Conservation (phyloP, 2,888 invertebrate species). For the Amblyjoppa fuscipennis region DNA sequence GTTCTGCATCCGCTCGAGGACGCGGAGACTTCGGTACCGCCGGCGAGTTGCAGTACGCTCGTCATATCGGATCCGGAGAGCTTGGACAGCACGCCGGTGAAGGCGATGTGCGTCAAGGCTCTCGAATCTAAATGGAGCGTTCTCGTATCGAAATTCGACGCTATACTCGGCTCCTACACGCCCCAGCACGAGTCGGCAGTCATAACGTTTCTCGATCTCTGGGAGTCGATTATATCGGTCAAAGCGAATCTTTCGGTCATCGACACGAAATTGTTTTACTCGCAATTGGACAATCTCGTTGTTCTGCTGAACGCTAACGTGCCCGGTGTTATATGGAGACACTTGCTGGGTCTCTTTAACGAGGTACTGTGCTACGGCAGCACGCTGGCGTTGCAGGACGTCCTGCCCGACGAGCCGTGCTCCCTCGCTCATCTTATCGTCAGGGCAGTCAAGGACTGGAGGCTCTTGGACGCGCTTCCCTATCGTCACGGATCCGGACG, state of each 20-base stretch:
- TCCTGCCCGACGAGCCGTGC: slow-evolving; percentile 95
- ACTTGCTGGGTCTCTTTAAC: slow-evolving; percentile 93
- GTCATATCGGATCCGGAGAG: slow-evolving; percentile 92
- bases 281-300: slow-evolving; percentile 93
- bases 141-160: slow-evolving; percentile 88
- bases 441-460: slow-evolving; percentile 93
- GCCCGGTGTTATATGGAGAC: slow-evolving; percentile 94
- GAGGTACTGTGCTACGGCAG: slow-evolving; percentile 97
- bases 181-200: slow-evolving; percentile 86
- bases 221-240: slow-evolving; percentile 96
- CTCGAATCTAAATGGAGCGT: slow-evolving; percentile 94
- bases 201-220: slow-evolving; percentile 93
- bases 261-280: slow-evolving; percentile 95
- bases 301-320: slow-evolving; percentile 89
- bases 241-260: slow-evolving; percentile 95
- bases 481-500: slow-evolving; percentile 85
- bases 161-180: slow-evolving; percentile 85
- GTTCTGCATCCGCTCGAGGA: slow-evolving; percentile 93
- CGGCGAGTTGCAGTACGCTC: slow-evolving; percentile 87
- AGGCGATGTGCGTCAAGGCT: slow-evolving; percentile 94
- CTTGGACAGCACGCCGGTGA: slow-evolving; percentile 94
- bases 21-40: slow-evolving; percentile 78
- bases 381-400: slow-evolving; percentile 94
- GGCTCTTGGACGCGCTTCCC: slow-evolving; percentile 88
- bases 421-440: slow-evolving; percentile 94